A percentile compares a stretch with the other conserved stretches of the same genome.
Conservation (phyloP, 92 coral and sea anemone genomes). For the Chrysogorgia sp. region DNA sequence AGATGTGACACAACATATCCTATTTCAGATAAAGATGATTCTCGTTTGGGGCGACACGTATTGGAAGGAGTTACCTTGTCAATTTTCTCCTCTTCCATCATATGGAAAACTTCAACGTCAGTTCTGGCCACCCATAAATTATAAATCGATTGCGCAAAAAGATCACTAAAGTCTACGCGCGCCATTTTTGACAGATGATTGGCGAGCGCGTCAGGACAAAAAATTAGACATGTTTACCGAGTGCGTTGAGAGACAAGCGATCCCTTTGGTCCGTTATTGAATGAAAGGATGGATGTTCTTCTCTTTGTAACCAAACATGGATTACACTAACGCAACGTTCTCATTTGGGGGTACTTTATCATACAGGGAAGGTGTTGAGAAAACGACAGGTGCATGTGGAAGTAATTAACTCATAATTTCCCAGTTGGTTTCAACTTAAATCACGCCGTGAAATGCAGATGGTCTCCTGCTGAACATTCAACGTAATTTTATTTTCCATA, state of each 20-base stretch:
- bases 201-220: no score
- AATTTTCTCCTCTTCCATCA: neutral
- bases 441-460: neutral
- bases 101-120: neutral
- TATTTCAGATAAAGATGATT: no score
- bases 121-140: constrained; percentile 7
- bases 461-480: constrained; percentile 15
- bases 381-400: neutral
- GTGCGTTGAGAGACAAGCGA: neutral
- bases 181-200: neutral
- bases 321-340: neutral
- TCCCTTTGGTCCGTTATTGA: neutral
- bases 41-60: no score
- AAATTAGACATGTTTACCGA: neutral
- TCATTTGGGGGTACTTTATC: neutral
- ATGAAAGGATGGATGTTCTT: neutral
- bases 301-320: neutral
- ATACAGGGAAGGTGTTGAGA: no score
- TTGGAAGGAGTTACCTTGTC: neutral
- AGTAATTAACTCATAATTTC: neutral
- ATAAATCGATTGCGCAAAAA: neutral
- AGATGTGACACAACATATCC: no score
- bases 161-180: neutral
- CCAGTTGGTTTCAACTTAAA: neutral
- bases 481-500: neutral